Conservation (phyloP, 1,140 invertebrate species). For the Drosophila aff. region DNA sequence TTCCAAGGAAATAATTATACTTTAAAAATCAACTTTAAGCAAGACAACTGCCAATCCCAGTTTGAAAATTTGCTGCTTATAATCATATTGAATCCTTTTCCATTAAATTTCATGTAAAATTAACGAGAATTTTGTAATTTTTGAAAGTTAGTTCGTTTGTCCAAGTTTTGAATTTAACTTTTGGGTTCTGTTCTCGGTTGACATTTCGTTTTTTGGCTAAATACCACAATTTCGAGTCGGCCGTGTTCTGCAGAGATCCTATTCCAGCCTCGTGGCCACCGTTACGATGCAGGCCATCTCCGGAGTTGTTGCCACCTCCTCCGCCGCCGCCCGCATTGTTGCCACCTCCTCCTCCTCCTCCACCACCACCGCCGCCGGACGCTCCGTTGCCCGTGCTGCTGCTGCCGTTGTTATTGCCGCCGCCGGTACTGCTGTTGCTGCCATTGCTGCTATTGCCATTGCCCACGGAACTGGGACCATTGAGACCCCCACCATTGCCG, state of each 20-base stretch:
- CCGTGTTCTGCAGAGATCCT: conserved; percentile 85
- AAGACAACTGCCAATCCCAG: not conserved
- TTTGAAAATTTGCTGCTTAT: conserved; percentile 8
- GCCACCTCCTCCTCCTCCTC: conserved; percentile 41
- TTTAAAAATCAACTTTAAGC: not conserved
- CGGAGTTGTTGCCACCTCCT: conserved; percentile 68
- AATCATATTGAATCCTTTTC: conserved; percentile 31
- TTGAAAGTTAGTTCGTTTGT: conserved; percentile 19
- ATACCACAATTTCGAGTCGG: conserved; percentile 88
- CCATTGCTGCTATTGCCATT: conserved; percentile 64
- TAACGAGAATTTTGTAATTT: conserved; percentile 8
- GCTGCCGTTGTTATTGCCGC: conserved; percentile 66
- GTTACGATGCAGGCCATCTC: conserved; percentile 78
- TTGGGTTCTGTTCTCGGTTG: conserved; percentile 85
- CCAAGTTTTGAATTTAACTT: conserved; percentile 81
- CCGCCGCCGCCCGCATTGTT: conserved; percentile 68
- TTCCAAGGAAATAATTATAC: no score
- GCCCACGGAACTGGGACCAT: conserved; percentile 62
- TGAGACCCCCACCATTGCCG: conserved; percentile 74
- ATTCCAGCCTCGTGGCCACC: conserved; percentile 75
- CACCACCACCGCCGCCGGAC: conserved; percentile 26
- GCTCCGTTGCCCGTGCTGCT: conserved; percentile 71
- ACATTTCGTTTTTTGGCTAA: conserved; percentile 85
- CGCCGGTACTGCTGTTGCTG: conserved; percentile 86
- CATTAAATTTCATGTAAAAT: conserved; percentile 1